A percentile compares a stretch with the other conserved stretches of the same genome.
Conservation (phyloP, 2,797 vertebrate genomes). For the Triplophysa yarkandensis region DNA sequence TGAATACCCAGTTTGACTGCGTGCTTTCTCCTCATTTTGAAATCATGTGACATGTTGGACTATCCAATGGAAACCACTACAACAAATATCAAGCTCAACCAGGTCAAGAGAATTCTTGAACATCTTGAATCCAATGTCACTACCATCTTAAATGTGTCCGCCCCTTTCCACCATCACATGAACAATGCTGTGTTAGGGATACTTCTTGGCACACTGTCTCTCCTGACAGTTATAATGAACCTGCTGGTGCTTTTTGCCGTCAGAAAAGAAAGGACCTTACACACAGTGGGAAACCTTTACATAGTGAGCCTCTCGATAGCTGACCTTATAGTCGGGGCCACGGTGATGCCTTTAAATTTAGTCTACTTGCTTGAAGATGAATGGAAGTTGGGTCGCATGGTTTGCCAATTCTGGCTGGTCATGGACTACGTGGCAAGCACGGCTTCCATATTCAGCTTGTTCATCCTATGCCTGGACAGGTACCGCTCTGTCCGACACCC, state of each 20-base stretch:
- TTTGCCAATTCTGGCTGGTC: conserved; percentile 94
- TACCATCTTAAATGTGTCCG: conserved; percentile 57
- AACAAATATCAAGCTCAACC: conserved; percentile 10
- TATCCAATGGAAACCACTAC: conserved; percentile 53
- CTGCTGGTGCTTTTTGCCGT: conserved; percentile 90
- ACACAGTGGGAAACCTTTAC: conserved; percentile 94
- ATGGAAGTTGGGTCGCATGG: conserved; percentile 82
- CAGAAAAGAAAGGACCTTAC: conserved; percentile 88
- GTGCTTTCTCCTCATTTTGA: conserved; percentile 35
- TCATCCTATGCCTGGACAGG: conserved; percentile 90
- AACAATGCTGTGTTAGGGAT: conserved; percentile 77
- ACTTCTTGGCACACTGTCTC: conserved; percentile 82
- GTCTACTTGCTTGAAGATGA: conserved; percentile 79
- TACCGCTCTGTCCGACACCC: conserved; percentile 93
- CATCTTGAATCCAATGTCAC: conserved; percentile 66
- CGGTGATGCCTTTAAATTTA: conserved; percentile 93
- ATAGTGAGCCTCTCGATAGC: conserved; percentile 93
- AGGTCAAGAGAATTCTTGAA: conserved; percentile 50
- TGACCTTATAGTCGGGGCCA: conserved; percentile 88
- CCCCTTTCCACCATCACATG: conserved; percentile 59
- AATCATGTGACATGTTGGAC: conserved; percentile 55
- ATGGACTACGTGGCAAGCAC: conserved; percentile 98
- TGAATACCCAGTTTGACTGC: conserved; percentile 15
- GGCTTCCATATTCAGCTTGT: conserved; percentile 93
- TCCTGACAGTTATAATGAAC: conserved; percentile 90